phyloP scores from a whole-genome alignment of 2,113 vertebrate genomes.

The Morone chrysops region DNA sequence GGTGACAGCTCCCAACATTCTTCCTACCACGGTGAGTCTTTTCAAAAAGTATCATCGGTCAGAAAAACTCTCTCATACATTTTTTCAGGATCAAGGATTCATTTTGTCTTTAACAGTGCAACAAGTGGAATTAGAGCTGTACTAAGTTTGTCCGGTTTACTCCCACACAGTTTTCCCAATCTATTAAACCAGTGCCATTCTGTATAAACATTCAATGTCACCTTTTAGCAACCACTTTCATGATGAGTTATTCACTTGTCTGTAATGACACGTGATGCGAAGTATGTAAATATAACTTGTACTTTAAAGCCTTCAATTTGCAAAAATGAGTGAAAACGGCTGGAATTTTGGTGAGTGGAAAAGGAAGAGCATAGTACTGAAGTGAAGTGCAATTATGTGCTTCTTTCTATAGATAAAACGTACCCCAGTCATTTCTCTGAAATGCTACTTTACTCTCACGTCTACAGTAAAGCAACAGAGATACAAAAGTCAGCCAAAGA shows the following conservation, averaged over 20 bases:
- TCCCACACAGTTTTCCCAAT: not conserved
- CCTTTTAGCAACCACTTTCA: not conserved
- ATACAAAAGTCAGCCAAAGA: not conserved
- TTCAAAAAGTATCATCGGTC: not conserved
- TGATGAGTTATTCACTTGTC: not conserved
- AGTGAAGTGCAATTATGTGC: not conserved
- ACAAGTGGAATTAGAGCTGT: not conserved
- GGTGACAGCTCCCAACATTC: slow-evolving; percentile 67
- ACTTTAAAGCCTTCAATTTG: not conserved
- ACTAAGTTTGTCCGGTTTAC: not conserved
- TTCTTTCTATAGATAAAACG: not conserved
- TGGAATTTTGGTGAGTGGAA: not conserved
- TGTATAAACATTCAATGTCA: not conserved
- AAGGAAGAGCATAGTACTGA: not conserved
- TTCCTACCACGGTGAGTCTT: slow-evolving; percentile 80
- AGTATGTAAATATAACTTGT: not conserved
- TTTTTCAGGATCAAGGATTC: not conserved
- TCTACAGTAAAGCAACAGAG: not conserved
- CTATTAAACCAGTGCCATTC: not conserved
- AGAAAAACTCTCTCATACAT: not conserved
- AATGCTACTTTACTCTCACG: not conserved
- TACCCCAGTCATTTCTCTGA: not conserved
- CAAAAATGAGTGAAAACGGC: not conserved
- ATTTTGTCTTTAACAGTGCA: slow-evolving; percentile 3
- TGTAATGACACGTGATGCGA: not conserved